Evolutionary conservation across 2,113 vertebrate species (phyloP), one percentile per base, ranked within the genome.

Genomic region (Hippocampus comes): DNA sequence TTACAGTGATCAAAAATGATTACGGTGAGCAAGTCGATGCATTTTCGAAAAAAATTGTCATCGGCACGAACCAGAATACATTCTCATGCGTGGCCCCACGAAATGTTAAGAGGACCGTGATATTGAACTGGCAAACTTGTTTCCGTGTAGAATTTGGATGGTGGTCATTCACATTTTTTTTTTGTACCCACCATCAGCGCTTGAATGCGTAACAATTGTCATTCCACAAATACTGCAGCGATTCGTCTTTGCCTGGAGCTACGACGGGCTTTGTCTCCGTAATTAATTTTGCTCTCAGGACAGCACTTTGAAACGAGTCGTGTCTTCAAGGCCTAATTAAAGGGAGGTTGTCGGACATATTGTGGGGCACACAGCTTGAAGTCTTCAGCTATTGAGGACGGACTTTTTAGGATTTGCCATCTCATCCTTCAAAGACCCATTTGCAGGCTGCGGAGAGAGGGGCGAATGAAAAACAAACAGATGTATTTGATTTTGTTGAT

Each of bases 261-360:
- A 82, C 80, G 86, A 84, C 81, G 83, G 79, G 84, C 85, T 90
- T 91, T 89, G 85, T 90, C 84, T 88, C 81, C 72, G 83, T 91
- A 89, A 91, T 91, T 88, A 86, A 90, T 90, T 89, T 87, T 84
- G 83, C 87, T 87, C 88, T 84, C 68, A 81, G 87, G 89, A 90
- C 84, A 76, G 88, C 81, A 77, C 77, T 89, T 38, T 85, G 84
- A 83, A 88, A 87, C 76, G 79, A 88, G 81, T 82, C 42, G 77
- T 80, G 86, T 89, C 87, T 89, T 86, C 81, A 42, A 88, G 89
- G 83, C 84, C 87, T 89, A 84, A 89, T 91, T 90, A 89, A 89
- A 88, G 87, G 81, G 83, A 88, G 86, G 90, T 90, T 89, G 86
- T 91, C 86, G 83, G 88, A 87, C 86, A 84, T 79, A 88, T 89